Conservation (phyloP, 2,797 vertebrate genomes). For the Uromys caudimaculatus region DNA sequence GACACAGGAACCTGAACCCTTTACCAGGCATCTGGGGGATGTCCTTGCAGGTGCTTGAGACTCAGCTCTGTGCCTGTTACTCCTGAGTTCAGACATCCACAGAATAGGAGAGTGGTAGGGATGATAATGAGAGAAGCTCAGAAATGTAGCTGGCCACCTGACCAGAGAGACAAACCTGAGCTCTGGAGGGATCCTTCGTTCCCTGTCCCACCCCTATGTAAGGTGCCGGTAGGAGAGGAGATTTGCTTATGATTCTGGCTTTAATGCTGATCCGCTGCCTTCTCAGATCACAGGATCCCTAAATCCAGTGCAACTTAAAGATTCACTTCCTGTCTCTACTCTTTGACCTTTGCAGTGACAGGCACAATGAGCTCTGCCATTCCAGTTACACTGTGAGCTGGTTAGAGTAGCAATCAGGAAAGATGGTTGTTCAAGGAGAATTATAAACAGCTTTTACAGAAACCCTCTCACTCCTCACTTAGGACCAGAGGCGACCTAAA, state of each 20-base stretch:
- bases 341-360: background rate
- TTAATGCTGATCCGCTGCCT: background rate
- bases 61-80: background rate
- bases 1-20: background rate
- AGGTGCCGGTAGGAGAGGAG: background rate
- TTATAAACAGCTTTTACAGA: background rate
- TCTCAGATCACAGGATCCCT: background rate
- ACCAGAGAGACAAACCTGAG: background rate
- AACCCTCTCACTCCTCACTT: background rate
- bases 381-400: background rate
- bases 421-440: background rate
- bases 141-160: background rate
- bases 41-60: background rate
- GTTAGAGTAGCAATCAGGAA: background rate
- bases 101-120: too few relatives aligned
- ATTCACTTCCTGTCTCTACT: background rate
- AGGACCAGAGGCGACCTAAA: background rate
- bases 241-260: background rate
- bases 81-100: background rate
- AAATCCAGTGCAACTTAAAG: background rate
- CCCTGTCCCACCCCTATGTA: too few relatives aligned
- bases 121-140: background rate
- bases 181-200: background rate
- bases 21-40: background rate
- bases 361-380: background rate